phyloP scores from a whole-genome alignment of 2,113 vertebrate genomes.

The Ctenomys sociabilis region DNA sequence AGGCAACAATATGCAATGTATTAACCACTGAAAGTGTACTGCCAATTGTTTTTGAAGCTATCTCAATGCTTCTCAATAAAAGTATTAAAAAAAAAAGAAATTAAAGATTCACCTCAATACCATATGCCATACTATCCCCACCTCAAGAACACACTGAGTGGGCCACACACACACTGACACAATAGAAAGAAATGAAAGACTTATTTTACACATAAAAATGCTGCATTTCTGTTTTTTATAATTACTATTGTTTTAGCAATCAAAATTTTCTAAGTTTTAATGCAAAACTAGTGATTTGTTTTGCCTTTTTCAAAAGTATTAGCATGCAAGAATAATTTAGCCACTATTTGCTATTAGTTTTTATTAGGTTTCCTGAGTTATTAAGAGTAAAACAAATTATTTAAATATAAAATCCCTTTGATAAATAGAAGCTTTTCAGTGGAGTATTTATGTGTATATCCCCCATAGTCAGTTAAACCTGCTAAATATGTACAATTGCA shows the following conservation, averaged over 20 bases:
- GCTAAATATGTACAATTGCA: not conserved
- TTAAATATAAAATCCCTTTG: not conserved
- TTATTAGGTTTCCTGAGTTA: not conserved
- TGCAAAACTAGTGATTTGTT: not conserved
- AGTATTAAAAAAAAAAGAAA: no score
- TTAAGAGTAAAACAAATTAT: not conserved
- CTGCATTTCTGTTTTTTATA: slow-evolving; percentile 17
- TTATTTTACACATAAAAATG: not conserved
- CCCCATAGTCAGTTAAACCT: not conserved
- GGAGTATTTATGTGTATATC: not conserved
- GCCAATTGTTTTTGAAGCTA: no score
- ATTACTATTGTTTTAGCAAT: not conserved
- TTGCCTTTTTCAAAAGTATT: slow-evolving; percentile 11
- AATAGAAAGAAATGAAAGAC: no score
- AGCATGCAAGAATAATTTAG: not conserved
- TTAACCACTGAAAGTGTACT: no score
- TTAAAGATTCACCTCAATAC: no score
- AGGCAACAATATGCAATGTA: no score
- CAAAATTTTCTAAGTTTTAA: not conserved
- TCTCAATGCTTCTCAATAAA: no score
- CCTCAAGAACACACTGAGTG: no score
- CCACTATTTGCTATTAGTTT: slow-evolving; percentile 35
- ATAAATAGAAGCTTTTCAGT: not conserved
- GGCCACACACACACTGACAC: not conserved
- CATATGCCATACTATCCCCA: no score